phyloP scores from a whole-genome alignment of 2,888 invertebrate species.

The Volucella inanis region DNA sequence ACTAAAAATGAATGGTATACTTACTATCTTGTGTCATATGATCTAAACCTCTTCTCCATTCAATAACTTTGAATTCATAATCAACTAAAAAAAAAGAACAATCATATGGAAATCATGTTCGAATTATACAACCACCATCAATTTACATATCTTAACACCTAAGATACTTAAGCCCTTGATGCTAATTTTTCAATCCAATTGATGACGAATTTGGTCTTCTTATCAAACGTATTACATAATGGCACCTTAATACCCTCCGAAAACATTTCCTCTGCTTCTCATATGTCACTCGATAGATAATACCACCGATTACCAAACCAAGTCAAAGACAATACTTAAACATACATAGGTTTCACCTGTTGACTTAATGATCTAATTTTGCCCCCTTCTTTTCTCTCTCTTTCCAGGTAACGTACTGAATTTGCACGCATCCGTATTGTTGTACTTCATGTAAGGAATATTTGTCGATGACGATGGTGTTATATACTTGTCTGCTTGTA shows the following conservation, averaged over 20 bases:
- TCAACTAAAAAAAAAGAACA: no score
- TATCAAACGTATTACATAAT: background rate
- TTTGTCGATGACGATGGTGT: conserved; percentile 37
- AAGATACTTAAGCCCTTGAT: no score
- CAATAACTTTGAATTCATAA: no score
- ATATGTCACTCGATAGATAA: conserved; percentile 4
- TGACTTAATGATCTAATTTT: conserved; percentile 44
- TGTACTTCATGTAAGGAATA: conserved; percentile 16
- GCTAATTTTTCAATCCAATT: background rate
- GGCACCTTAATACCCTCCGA: background rate
- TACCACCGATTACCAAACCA: conserved; percentile 13
- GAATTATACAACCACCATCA: no score
- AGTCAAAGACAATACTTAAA: conserved; percentile 41
- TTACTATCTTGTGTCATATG: no score
- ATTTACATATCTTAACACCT: no score
- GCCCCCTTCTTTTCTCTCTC: conserved; percentile 1
- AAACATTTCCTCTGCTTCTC: background rate
- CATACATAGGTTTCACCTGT: conserved; percentile 48
- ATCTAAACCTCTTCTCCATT: no score
- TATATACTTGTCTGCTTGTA: background rate
- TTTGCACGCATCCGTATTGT: conserved; percentile 19
- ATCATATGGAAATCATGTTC: no score
- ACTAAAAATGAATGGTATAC: no score
- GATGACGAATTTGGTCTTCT: conserved; percentile 3
- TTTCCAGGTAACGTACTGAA: conserved; percentile 44